Conservation (phyloP, 2,888 invertebrate species). For the Leptinotarsa rubiginosa region DNA sequence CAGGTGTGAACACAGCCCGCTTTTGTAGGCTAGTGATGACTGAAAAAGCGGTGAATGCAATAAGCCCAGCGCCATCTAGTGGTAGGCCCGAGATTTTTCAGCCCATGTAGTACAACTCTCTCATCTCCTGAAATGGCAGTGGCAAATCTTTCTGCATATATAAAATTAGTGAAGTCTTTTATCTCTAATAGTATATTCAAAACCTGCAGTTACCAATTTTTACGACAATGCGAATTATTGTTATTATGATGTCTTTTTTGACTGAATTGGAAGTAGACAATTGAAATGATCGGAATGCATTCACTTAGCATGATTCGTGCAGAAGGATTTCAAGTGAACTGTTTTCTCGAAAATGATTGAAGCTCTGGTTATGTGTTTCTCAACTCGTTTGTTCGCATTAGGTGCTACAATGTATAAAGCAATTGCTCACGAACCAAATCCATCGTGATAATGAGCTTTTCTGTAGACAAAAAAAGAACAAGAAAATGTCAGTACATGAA, state of each 20-base stretch:
- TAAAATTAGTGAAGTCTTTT: too few relatives aligned
- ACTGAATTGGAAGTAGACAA: too few relatives aligned
- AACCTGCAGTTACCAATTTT: too few relatives aligned
- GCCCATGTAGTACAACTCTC: too few relatives aligned
- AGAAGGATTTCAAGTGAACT: background rate
- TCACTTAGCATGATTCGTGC: background rate
- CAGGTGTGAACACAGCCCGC: background rate
- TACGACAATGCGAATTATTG: too few relatives aligned
- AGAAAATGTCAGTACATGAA: background rate
- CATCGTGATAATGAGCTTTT: conserved; percentile 13
- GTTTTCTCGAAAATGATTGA: background rate
- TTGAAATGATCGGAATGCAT: background rate
- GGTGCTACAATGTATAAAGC: background rate
- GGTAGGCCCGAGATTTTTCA: too few relatives aligned
- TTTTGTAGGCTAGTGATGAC: background rate
- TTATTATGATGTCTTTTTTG: too few relatives aligned
- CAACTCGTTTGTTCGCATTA: background rate
- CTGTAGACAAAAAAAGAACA: background rate
- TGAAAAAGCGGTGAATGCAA: too few relatives aligned
- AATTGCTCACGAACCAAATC: conserved; percentile 8
- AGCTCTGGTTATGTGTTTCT: background rate
- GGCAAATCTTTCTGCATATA: too few relatives aligned
- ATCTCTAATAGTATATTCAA: too few relatives aligned
- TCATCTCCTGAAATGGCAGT: too few relatives aligned
- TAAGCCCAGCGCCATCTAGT: too few relatives aligned